These are phyloP conservation scores for Cossypha caffra DNA, from an alignment of 2,797 vertebrate species.

Conservation along the genomic window DNA sequence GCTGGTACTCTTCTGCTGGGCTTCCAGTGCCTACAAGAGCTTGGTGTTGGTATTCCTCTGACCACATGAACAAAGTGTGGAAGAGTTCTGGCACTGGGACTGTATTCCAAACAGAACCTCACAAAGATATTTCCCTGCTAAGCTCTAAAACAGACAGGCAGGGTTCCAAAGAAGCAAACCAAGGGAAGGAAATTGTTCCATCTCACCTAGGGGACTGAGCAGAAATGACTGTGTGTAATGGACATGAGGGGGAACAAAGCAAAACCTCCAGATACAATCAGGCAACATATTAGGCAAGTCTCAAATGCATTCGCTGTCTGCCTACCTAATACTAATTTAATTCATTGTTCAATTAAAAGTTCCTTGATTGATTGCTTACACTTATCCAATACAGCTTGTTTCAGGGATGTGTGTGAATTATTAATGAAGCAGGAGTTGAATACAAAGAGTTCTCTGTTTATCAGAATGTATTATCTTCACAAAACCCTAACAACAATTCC, in stretches of 20 bases:
- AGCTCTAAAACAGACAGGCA: not conserved
- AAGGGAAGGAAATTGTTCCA: not conserved
- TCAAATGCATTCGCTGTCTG: not conserved
- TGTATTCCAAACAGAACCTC: not conserved
- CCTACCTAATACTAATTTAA: not conserved
- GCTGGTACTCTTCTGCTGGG: not conserved
- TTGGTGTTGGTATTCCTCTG: not conserved
- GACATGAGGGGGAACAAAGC: not conserved
- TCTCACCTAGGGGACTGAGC: not conserved
- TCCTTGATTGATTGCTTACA: not conserved
- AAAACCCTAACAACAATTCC: not conserved
- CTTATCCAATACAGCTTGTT: not conserved
- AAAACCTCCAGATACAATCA: not conserved
- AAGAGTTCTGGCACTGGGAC: not conserved
- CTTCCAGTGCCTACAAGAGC: not conserved
- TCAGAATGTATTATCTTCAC: not conserved
- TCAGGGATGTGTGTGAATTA: not conserved
- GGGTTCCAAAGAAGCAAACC: not conserved
- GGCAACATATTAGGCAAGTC: not conserved
- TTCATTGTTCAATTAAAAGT: slow-evolving; percentile 19
- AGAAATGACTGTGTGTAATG: not conserved
- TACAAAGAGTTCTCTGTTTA: not conserved
- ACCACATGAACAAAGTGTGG: accelerated
- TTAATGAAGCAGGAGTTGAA: not conserved
- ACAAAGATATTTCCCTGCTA: not conserved